A percentile compares a stretch with the other conserved stretches of the same genome.
Evolutionary conservation across 2,888 invertebrate species (phyloP).

Genomic region (Cataglyphis livida): DNA sequence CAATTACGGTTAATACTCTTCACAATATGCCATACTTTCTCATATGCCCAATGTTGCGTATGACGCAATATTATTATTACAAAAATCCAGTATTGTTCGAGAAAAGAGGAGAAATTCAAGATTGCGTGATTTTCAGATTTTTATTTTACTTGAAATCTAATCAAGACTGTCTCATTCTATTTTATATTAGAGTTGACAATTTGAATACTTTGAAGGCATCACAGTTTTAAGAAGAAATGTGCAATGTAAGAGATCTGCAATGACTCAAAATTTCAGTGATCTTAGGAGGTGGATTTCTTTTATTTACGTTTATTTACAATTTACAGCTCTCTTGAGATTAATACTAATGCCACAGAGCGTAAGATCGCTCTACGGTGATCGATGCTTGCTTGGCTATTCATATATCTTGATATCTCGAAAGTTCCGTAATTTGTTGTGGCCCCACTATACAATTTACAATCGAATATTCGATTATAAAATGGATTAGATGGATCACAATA

Average conservation of each 20-base stretch:
- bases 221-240: slow-evolving; percentile 1
- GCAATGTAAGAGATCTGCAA: not conserved
- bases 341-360: slow-evolving; percentile 1
- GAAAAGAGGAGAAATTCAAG: slow-evolving; percentile 1
- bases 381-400: not conserved
- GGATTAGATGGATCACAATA: not conserved
- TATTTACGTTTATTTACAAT: not conserved
- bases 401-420: slow-evolving; percentile 25
- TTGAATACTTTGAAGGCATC: not conserved
- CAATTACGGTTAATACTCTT: slow-evolving; percentile 9
- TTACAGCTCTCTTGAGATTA: slow-evolving; percentile 13
- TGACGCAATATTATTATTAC: not conserved
- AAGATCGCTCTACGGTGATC: not conserved
- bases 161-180: not conserved
- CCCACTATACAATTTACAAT: not conserved
- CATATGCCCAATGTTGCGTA: not conserved
- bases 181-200: not conserved
- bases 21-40: not conserved
- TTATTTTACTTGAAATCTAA: not conserved
- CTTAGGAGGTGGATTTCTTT: not conserved
- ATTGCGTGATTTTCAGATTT: not conserved
- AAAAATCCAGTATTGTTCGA: not conserved
- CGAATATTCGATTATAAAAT: not conserved
- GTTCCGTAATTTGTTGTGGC: not conserved
- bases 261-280: slow-evolving; percentile 17